phyloP scores from a whole-genome alignment of 1,140 invertebrate species.

The Plodia interpunctella region DNA sequence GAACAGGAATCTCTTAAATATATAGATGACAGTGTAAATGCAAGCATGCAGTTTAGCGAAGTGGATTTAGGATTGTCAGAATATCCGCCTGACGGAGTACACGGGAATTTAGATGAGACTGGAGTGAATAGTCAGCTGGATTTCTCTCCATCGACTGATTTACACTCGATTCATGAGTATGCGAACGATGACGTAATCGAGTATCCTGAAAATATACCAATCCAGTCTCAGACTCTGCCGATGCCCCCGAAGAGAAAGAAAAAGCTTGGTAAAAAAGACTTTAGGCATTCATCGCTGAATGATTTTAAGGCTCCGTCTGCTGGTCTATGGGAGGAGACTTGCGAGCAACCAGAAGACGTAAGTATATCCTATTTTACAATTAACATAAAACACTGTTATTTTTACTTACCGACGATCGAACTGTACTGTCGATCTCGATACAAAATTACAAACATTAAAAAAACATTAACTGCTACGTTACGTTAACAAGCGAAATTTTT shows the following conservation, averaged over 20 bases:
- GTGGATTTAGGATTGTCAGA: slow-evolving; percentile 50
- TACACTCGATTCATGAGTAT: slow-evolving; percentile 64
- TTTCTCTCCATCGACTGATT: slow-evolving; percentile 47
- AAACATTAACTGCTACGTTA: no score
- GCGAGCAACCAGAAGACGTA: slow-evolving; percentile 55
- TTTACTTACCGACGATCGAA: background rate
- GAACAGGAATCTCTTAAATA: slow-evolving; percentile 56
- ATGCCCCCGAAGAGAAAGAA: slow-evolving; percentile 65
- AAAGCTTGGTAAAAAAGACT: slow-evolving; percentile 44
- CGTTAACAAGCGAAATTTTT: no score
- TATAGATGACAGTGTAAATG: slow-evolving; percentile 62
- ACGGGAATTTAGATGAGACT: slow-evolving; percentile 22
- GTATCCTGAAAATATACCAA: slow-evolving; percentile 62
- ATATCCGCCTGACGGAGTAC: slow-evolving; percentile 41
- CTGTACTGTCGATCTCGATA: no score
- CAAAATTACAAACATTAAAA: no score
- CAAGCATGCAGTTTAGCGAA: slow-evolving; percentile 65
- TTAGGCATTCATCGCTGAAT: slow-evolving; percentile 56
- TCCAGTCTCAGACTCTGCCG: slow-evolving; percentile 68
- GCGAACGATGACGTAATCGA: slow-evolving; percentile 68
- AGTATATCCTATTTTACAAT: slow-evolving; percentile 34
- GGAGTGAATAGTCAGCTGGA: slow-evolving; percentile 28
- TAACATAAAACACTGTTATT: background rate
- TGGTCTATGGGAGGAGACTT: slow-evolving; percentile 40
- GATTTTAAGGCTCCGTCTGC: slow-evolving; percentile 44